Evolutionary conservation across 1,140 invertebrate species (phyloP).

Genomic region (Copidosoma floridanum): DNA sequence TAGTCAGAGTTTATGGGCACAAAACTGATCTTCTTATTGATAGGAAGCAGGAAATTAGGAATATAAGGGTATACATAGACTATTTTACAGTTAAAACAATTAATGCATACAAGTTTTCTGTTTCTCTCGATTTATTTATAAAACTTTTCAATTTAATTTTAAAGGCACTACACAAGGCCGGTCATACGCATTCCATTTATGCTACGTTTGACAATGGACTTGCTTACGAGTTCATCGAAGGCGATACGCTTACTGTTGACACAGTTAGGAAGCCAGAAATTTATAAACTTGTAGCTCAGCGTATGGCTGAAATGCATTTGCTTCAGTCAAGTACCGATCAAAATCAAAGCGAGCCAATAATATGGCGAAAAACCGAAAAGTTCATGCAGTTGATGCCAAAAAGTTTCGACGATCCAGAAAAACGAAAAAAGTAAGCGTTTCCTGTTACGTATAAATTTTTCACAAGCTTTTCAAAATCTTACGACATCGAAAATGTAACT

Average conservation of each 20-base stretch:
- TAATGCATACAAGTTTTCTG: background rate
- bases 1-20: conserved; percentile 89
- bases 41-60: conserved; percentile 75
- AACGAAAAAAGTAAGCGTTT: conserved; percentile 67
- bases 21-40: conserved; percentile 93
- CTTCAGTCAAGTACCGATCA: conserved; percentile 49
- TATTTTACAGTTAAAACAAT: conserved; percentile 4
- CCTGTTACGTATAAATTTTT: no score
- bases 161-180: conserved; percentile 71
- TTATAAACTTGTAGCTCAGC: conserved; percentile 72
- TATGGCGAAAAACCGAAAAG: conserved; percentile 74
- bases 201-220: conserved; percentile 93
- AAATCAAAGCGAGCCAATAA: conserved; percentile 56
- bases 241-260: conserved; percentile 71
- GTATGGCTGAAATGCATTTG: conserved; percentile 81
- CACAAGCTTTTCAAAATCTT: no score
- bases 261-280: conserved; percentile 70
- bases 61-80: conserved; percentile 60
- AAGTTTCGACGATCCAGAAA: conserved; percentile 61
- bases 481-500: no score
- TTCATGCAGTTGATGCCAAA: conserved; percentile 74
- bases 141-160: conserved; percentile 30
- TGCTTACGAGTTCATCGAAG: conserved; percentile 88
- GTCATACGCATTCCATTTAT: conserved; percentile 82
- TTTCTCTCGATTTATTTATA: no score